Percentiles rank a stretch among this genome's conserved stretches.
These are phyloP conservation scores for Helostoma temminkii DNA, from an alignment of 2,797 vertebrate genomes.

Conservation along the genomic window DNA sequence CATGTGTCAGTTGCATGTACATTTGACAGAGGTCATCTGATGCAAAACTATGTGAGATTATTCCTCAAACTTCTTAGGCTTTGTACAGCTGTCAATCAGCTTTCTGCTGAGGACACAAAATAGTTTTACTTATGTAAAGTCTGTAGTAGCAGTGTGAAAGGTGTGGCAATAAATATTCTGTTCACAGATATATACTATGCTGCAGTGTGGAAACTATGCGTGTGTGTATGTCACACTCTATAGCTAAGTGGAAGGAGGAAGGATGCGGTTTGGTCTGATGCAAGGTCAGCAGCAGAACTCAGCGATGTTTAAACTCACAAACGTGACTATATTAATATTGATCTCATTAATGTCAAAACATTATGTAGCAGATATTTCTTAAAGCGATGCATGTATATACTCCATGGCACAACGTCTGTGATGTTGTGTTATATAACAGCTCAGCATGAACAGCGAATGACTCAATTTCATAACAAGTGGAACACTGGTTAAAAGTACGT, in stretches of 20 bases:
- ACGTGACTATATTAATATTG: background rate
- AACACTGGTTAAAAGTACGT: too few relatives aligned
- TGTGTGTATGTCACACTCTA: background rate
- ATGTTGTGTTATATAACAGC: too few relatives aligned
- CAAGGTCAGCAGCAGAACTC: slow-evolving; percentile 26
- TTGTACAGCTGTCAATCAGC: slow-evolving; percentile 45
- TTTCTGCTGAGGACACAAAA: slow-evolving; percentile 57
- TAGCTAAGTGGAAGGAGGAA: slow-evolving; percentile 11
- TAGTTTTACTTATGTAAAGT: slow-evolving; percentile 34
- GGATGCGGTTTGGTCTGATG: background rate
- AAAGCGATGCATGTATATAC: too few relatives aligned
- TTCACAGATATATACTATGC: slow-evolving; percentile 46
- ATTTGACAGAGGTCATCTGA: slow-evolving; percentile 40
- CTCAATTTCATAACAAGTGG: too few relatives aligned
- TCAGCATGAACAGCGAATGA: too few relatives aligned
- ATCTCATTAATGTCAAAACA: too few relatives aligned
- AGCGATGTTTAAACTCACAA: slow-evolving; percentile 4
- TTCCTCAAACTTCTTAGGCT: slow-evolving; percentile 37
- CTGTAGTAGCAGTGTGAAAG: slow-evolving; percentile 36
- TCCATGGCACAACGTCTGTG: too few relatives aligned
- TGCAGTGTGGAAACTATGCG: slow-evolving; percentile 10
- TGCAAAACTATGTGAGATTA: slow-evolving; percentile 24
- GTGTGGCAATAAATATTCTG: slow-evolving; percentile 63
- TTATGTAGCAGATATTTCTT: too few relatives aligned
- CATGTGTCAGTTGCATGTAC: slow-evolving; percentile 33